Evolutionary conservation across 2,797 vertebrate species (phyloP).

Genomic region (Karalla daura): DNA sequence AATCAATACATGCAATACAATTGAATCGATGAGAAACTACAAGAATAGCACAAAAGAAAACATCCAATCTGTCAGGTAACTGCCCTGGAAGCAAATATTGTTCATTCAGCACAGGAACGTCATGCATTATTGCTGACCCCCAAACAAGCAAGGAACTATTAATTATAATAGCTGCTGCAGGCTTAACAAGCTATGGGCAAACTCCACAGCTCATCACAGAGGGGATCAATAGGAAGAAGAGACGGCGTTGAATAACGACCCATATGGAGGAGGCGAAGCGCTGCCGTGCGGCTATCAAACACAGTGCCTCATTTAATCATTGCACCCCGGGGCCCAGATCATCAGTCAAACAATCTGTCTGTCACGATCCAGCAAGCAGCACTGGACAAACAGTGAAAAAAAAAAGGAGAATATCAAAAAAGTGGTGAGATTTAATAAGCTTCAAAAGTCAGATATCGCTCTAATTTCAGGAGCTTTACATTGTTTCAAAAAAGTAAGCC

Average conservation of each 20-base stretch:
- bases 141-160: conserved; percentile 38
- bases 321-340: conserved; percentile 21
- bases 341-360: conserved; percentile 35
- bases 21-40: conserved; percentile 6
- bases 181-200: conserved; percentile 56
- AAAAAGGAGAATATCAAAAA: background rate
- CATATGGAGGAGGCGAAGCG: conserved; percentile 22
- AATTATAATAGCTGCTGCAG: conserved; percentile 32
- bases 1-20: background rate
- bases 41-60: conserved; percentile 10
- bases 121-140: conserved; percentile 43
- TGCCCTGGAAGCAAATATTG: conserved; percentile 12
- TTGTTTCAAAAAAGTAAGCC: conserved; percentile 15
- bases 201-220: conserved; percentile 40
- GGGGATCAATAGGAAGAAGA: conserved; percentile 56
- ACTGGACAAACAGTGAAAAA: background rate
- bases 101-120: conserved; percentile 36
- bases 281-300: conserved; percentile 18
- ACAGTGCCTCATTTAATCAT: conserved; percentile 56
- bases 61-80: conserved; percentile 33
- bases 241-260: conserved; percentile 47
- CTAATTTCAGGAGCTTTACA: conserved; percentile 3
- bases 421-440: conserved; percentile 9
- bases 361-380: conserved; percentile 11
- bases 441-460: conserved; percentile 13